These are phyloP conservation scores for Bilobella aurantiaca DNA, from an alignment of 1,140 invertebrate species.

Conservation along the genomic window DNA sequence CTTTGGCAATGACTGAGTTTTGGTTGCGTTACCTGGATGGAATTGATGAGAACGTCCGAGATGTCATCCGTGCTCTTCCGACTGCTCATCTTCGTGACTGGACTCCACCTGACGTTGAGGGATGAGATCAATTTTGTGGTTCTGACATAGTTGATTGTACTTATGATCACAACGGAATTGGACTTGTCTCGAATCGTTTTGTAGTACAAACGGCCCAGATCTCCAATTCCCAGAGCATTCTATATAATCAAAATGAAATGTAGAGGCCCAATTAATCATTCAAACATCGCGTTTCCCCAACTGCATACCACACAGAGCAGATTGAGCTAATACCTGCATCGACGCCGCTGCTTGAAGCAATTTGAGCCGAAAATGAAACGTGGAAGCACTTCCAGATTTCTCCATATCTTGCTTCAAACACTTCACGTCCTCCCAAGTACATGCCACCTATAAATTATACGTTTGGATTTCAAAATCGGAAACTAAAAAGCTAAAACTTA, in stretches of 20 bases:
- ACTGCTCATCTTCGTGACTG: slow-evolving; percentile 59
- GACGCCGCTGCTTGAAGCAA: slow-evolving; percentile 78
- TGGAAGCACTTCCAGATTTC: slow-evolving; percentile 75
- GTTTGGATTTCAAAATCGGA: too few relatives aligned
- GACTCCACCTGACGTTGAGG: slow-evolving; percentile 79
- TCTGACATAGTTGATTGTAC: slow-evolving; percentile 67
- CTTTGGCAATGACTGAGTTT: too few relatives aligned
- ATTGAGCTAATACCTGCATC: too few relatives aligned
- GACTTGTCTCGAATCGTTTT: slow-evolving; percentile 74
- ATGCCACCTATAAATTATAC: slow-evolving; percentile 62
- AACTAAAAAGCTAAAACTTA: too few relatives aligned
- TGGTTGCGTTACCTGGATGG: slow-evolving; percentile 59
- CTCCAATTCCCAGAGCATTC: slow-evolving; percentile 74
- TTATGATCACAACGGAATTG: slow-evolving; percentile 70
- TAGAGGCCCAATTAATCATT: too few relatives aligned
- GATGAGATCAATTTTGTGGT: slow-evolving; percentile 67
- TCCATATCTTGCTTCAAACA: slow-evolving; percentile 81
- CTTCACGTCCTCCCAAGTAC: slow-evolving; percentile 92
- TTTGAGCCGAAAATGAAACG: slow-evolving; percentile 79
- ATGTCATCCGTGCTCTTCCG: slow-evolving; percentile 49
- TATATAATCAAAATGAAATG: too few relatives aligned
- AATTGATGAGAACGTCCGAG: slow-evolving; percentile 67
- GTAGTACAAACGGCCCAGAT: slow-evolving; percentile 85
- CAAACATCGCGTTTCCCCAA: too few relatives aligned
- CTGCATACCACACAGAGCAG: too few relatives aligned